Evolutionary conservation across 2,113 vertebrate genomes (phyloP), one percentile per base, ranked within the genome.

Genomic region (Sterna hirundo): DNA sequence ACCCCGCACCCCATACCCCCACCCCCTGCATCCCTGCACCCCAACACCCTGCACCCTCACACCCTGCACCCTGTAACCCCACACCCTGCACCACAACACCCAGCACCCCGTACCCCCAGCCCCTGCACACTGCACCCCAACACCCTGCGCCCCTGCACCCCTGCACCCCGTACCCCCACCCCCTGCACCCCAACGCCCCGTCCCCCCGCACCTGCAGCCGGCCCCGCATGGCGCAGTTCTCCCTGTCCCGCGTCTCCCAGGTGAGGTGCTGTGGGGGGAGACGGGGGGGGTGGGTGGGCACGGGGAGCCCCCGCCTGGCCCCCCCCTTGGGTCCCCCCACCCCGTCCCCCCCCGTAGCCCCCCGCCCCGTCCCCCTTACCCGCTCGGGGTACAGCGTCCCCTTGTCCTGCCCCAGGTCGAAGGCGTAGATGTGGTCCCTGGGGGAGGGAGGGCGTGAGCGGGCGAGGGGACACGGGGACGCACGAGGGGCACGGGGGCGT

Each of bases 381-480:
- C 98, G 98, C 93, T 97, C 97, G 11, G 99, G 98, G 93, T 98
- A 94, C 89, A 99, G 99, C 83, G 94, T 97, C 95, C 99, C 98
- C 51, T 96, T 83, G 36, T 98, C 98, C 90, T 94, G 75, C 54
- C 97, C 97, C 30, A 99, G 99, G 90, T 99, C 98, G 77, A 99
- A 98, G 95, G 99, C 98, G 65, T 99, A 99, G 94, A 99, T 98
- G 32, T 99, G 98, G 93, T 99, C 99, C 97, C 99, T 99, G 97
- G 11, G 84, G 57, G 76, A 42, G 88, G 83, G 38, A 6, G 7
- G 29, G 44, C 4, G 36, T 51, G 38, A 36, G 54, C 0, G 34
- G 27, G 55, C 12, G 4, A 29, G n/a, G 71, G 71, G 70, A n/a
- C 44, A 38, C 3, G 26, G 40, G 46, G 44, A 34, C 32, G 4